Conservation (phyloP, 2,888 invertebrate species). For the Vesta saturnalis region DNA sequence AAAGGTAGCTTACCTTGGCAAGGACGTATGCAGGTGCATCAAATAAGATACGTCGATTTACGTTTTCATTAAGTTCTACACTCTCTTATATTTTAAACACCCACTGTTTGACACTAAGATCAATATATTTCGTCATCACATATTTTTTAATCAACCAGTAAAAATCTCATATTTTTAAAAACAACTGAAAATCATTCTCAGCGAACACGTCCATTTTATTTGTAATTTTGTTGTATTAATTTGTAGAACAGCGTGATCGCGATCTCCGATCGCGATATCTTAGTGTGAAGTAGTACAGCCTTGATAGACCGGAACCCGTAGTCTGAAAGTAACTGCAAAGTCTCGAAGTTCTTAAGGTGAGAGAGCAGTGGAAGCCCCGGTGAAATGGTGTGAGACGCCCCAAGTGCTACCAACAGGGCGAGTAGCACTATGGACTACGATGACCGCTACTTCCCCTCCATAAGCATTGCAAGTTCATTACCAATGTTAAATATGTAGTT, state of each 20-base stretch:
- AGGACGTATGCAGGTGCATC: constrained; percentile 29
- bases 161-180: constrained; percentile 34
- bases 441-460: constrained; percentile 34
- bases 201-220: constrained; percentile 33
- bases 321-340: constrained; percentile 34
- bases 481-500: not conserved
- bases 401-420: constrained; percentile 32
- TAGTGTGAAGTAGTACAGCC: constrained; percentile 14
- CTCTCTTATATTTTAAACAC: too few relatives aligned
- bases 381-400: constrained; percentile 36
- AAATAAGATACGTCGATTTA: constrained; percentile 19
- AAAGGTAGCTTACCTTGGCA: constrained; percentile 40
- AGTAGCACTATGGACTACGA: constrained; percentile 31
- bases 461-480: not conserved
- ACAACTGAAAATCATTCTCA: constrained; percentile 32
- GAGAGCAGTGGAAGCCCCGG: constrained; percentile 31
- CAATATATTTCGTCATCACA: too few relatives aligned
- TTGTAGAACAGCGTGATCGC: not conserved
- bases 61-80: constrained; percentile 21
- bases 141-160: not conserved
- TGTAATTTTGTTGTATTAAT: not conserved
- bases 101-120: too few relatives aligned
- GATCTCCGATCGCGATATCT: not conserved
- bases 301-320: constrained; percentile 37
- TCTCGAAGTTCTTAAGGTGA: constrained; percentile 28